Evolutionary conservation across 2,113 vertebrate species (phyloP).

Genomic region (Probosciger aterrimus): DNA sequence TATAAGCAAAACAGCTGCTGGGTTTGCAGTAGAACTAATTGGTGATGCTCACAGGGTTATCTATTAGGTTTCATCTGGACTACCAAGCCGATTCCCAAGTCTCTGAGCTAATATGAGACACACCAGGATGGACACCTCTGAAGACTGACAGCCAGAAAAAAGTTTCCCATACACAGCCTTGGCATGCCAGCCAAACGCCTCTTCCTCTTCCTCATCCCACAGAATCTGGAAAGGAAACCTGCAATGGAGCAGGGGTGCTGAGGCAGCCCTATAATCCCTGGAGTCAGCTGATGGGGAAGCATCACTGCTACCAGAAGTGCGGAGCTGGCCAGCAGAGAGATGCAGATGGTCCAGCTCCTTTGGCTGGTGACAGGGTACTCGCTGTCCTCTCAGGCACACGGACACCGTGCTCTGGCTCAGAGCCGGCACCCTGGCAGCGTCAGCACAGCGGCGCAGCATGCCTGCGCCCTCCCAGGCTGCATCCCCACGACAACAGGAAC

Average conservation of each 20-base stretch:
- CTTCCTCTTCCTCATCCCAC: not conserved
- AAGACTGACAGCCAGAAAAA: not conserved
- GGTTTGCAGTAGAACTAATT: not conserved
- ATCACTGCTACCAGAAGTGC: not conserved
- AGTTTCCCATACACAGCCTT: not conserved
- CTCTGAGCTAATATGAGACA: not conserved
- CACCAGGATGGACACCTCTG: fast-evolving
- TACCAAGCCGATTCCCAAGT: fast-evolving
- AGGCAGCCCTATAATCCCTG: not conserved
- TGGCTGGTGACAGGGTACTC: not conserved
- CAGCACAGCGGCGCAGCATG: not conserved
- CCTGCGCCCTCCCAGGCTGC: not conserved
- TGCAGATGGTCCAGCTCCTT: not conserved
- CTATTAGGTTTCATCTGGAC: not conserved
- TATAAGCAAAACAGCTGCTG: not conserved
- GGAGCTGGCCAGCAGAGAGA: not conserved
- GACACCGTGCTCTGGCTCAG: fast-evolving
- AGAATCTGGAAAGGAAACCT: not conserved
- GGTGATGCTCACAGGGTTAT: not conserved
- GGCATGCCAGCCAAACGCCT: not conserved
- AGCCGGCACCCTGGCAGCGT: not conserved
- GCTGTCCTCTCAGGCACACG: not conserved
- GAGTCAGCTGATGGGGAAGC: not conserved
- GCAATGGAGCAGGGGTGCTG: not conserved
- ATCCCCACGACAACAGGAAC: constrained; percentile 70